Evolutionary conservation across 2,888 invertebrate genomes (phyloP).

Genomic region (Agonopterix heracliana): DNA sequence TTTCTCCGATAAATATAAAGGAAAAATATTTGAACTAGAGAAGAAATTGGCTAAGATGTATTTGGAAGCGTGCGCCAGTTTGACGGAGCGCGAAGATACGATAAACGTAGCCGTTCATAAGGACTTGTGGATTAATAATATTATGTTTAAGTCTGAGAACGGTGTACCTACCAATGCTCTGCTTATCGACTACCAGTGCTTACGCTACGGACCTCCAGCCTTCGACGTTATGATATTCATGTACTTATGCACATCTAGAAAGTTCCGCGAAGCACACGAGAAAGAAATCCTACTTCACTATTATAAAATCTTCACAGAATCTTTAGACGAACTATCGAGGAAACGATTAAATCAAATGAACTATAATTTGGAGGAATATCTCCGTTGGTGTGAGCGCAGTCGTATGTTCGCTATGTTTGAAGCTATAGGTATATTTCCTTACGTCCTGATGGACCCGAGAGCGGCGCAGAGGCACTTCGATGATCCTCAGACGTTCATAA

Average conservation of each 20-base stretch:
- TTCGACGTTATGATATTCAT: constrained; percentile 50
- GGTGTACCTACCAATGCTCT: constrained; percentile 38
- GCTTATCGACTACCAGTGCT: constrained; percentile 54
- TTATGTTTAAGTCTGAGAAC: constrained; percentile 48
- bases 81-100: constrained; percentile 33
- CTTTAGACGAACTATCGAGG: constrained; percentile 29
- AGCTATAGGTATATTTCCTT: constrained; percentile 28
- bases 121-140: constrained; percentile 60
- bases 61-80: constrained; percentile 35
- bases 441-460: constrained; percentile 28
- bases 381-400: constrained; percentile 29
- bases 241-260: constrained; percentile 40
- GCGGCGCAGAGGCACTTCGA: constrained; percentile 25
- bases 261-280: constrained; percentile 41
- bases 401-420: constrained; percentile 26
- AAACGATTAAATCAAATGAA: constrained; percentile 28
- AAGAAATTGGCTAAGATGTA: constrained; percentile 26
- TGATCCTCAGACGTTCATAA: constrained; percentile 22
- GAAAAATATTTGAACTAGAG: constrained; percentile 29
- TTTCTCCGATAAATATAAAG: constrained; percentile 36
- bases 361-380: constrained; percentile 28
- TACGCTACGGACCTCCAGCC: constrained; percentile 53
- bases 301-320: constrained; percentile 32
- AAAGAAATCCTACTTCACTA: constrained; percentile 34
- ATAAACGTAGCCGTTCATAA: constrained; percentile 54